phyloP scores from a whole-genome alignment of 2,797 vertebrate species.

The Lagodon rhomboides region DNA sequence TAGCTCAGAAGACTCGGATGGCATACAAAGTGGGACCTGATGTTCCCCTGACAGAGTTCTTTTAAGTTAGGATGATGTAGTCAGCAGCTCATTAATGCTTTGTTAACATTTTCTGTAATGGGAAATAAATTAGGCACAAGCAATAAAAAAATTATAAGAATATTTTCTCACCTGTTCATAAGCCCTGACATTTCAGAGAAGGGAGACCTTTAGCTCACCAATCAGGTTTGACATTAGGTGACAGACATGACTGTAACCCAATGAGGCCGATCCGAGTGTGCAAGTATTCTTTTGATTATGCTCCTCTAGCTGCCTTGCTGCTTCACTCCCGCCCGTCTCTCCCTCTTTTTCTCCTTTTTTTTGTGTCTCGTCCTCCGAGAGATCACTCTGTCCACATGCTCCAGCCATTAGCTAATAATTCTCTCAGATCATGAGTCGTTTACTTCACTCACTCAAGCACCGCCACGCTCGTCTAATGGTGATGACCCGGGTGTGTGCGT shows the following conservation, averaged over 20 bases:
- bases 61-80: constrained; percentile 71
- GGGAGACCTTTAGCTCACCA: constrained; percentile 67
- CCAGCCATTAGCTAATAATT: constrained; percentile 81
- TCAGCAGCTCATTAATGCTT: constrained; percentile 79
- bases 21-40: constrained; percentile 71
- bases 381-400: constrained; percentile 70
- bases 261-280: constrained; percentile 65
- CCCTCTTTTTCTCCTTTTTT: constrained; percentile 18
- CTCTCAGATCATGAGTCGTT: constrained; percentile 76
- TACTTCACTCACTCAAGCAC: constrained; percentile 69
- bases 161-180: constrained; percentile 67
- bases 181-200: constrained; percentile 75
- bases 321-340: constrained; percentile 37
- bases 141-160: constrained; percentile 47
- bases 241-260: constrained; percentile 60
- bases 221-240: constrained; percentile 66
- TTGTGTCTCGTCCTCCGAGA: constrained; percentile 50
- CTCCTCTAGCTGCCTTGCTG: constrained; percentile 31
- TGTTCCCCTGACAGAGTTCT: constrained; percentile 73
- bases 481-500: constrained; percentile 61
- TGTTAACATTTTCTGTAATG: constrained; percentile 78
- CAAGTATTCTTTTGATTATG: constrained; percentile 55
- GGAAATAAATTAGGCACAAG: constrained; percentile 76
- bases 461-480: constrained; percentile 66
- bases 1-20: constrained; percentile 56